Percentiles rank a stretch among this genome's conserved stretches.
Evolutionary conservation across 2,797 vertebrate genomes (phyloP).

Genomic region (Falco biarmicus): DNA sequence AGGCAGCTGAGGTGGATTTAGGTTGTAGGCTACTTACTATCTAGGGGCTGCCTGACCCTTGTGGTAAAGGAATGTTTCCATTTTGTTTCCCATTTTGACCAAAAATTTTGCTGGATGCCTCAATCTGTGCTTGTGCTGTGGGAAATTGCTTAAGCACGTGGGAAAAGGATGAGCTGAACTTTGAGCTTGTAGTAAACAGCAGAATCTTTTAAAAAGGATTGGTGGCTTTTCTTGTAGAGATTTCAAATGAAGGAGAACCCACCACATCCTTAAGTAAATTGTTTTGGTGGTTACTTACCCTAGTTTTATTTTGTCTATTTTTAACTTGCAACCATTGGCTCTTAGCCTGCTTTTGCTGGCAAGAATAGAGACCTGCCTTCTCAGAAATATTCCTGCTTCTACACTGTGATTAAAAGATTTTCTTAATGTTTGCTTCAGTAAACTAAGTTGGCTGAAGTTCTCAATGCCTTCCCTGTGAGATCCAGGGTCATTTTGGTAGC

Average conservation of each 20-base stretch:
- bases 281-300: conserved; percentile 66
- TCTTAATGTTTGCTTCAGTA: conserved; percentile 19
- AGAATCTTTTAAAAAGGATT: conserved; percentile 25
- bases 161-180: neutral
- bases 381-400: conserved; percentile 2
- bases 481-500: neutral
- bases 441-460: conserved; percentile 2
- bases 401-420: conserved; percentile 1
- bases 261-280: conserved; percentile 69
- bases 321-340: conserved; percentile 45
- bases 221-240: conserved; percentile 57
- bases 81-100: neutral
- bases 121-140: neutral
- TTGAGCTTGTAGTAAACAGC: conserved; percentile 56
- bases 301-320: conserved; percentile 65
- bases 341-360: conserved; percentile 39
- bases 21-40: neutral
- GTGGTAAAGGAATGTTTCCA: neutral
- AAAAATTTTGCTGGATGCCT: neutral
- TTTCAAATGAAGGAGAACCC: conserved; percentile 66
- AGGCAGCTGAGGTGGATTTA: neutral
- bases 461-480: neutral
- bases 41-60: neutral
- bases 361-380: conserved; percentile 29
- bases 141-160: conserved; percentile 11